Percentiles rank a stretch among this genome's conserved stretches.
These are phyloP conservation scores for Antechinus flavipes DNA, from an alignment of 2,113 vertebrate genomes.

Conservation along the genomic window DNA sequence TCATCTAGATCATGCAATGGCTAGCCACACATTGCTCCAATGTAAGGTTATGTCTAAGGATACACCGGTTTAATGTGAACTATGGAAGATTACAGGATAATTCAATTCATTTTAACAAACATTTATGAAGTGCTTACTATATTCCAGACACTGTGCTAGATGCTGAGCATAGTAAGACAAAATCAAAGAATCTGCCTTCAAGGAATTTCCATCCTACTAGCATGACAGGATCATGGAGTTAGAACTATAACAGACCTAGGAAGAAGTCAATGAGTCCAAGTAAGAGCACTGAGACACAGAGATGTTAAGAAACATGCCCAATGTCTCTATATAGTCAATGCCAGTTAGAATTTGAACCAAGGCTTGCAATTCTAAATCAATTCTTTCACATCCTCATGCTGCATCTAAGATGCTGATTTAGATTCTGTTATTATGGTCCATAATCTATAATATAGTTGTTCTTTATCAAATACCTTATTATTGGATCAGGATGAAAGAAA, in stretches of 20 bases:
- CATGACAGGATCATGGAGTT: background rate
- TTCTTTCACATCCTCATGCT: too few species aligned
- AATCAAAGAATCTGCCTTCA: background rate
- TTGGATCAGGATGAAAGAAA: too few species aligned
- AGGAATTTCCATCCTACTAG: too few species aligned
- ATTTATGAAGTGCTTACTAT: background rate
- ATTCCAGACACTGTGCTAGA: background rate
- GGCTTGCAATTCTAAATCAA: too few species aligned
- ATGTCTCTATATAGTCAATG: too few species aligned
- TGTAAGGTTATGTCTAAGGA: background rate
- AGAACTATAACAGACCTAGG: background rate
- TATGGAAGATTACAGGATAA: background rate
- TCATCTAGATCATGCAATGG: background rate
- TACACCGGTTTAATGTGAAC: background rate
- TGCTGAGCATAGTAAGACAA: background rate
- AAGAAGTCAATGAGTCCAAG: background rate
- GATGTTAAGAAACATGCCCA: too few species aligned
- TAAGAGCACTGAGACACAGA: too few species aligned
- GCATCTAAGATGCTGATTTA: too few species aligned
- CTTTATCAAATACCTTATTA: too few species aligned
- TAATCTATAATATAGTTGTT: too few species aligned
- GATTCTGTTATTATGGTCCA: too few species aligned
- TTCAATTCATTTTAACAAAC: background rate
- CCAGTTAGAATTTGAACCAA: too few species aligned
- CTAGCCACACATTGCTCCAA: background rate